Percentiles rank a stretch among this genome's conserved stretches.
Conservation (phyloP, 2,113 vertebrate species). For the Chauna torquata region DNA sequence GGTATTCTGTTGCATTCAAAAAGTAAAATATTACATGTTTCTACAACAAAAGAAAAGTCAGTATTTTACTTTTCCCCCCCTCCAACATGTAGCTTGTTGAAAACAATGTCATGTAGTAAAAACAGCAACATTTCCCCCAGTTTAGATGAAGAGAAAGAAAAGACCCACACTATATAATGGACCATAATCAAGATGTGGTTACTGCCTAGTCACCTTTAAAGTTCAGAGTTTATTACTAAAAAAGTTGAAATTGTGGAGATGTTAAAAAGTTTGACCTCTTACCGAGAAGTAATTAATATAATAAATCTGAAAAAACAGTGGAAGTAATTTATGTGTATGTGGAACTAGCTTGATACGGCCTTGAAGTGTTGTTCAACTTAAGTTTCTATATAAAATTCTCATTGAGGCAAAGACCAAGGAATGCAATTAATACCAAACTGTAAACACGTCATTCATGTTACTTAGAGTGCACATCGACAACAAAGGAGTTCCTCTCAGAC, state of each 20-base stretch:
- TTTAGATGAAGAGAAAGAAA: constrained; percentile 51
- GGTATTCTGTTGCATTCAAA: constrained; percentile 78
- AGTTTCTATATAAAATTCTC: constrained; percentile 69
- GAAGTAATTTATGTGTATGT: constrained; percentile 42
- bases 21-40: constrained; percentile 66
- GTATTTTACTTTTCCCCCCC: constrained; percentile 44
- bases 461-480: constrained; percentile 69
- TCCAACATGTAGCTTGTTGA: constrained; percentile 41
- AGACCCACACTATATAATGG: background rate
- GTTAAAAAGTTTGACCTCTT: constrained; percentile 41
- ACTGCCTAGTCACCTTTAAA: constrained; percentile 13
- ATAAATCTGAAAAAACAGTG: constrained; percentile 59
- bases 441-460: constrained; percentile 70
- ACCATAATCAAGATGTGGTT: constrained; percentile 53
- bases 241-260: constrained; percentile 40
- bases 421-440: constrained; percentile 80
- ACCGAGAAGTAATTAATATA: constrained; percentile 47
- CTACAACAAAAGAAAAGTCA: background rate
- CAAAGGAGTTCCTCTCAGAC: constrained; percentile 64
- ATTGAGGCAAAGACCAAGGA: constrained; percentile 77
- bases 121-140: constrained; percentile 30
- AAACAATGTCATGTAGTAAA: constrained; percentile 42
- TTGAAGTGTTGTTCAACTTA: constrained; percentile 57
- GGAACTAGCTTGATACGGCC: constrained; percentile 46
- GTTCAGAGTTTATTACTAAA: constrained; percentile 55